These are phyloP conservation scores for Heliocidaris tuberculata DNA, from an alignment of 35 echinoderm and acorn worm species.

Conservation along the genomic window DNA sequence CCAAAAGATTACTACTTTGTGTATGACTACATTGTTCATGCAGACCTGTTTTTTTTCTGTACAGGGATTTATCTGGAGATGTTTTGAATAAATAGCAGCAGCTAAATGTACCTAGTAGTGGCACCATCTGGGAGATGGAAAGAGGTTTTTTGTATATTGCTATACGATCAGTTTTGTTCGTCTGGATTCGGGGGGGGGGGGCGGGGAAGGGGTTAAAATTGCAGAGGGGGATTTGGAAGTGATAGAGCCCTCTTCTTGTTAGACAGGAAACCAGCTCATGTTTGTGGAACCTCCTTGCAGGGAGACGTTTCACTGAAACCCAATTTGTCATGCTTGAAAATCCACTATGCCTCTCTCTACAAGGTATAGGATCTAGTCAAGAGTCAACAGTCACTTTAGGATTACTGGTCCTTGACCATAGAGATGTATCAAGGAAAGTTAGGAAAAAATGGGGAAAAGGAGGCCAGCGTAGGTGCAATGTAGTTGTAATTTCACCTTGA, in stretches of 20 bases:
- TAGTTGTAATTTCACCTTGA: not conserved
- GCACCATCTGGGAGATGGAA: too few relatives aligned
- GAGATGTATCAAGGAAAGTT: not conserved
- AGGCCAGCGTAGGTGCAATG: not conserved
- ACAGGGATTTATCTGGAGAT: too few relatives aligned
- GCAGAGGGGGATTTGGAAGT: too few relatives aligned
- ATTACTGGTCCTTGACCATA: not conserved
- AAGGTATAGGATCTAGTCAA: not conserved
- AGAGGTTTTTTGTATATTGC: too few relatives aligned
- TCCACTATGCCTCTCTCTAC: not conserved
- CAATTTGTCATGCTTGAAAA: slow-evolving; percentile 17
- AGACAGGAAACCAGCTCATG: not conserved
- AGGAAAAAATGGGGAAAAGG: too few relatives aligned
- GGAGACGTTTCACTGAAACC: not conserved
- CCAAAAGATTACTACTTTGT: too few relatives aligned
- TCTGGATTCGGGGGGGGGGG: not conserved
- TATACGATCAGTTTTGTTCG: too few relatives aligned
- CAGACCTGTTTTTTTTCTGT: too few relatives aligned
- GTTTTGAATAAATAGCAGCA: too few relatives aligned
- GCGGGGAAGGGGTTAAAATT: not conserved
- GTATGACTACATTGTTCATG: too few relatives aligned
- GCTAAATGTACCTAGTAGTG: too few relatives aligned
- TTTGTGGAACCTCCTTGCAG: not conserved
- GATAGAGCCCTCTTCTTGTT: not conserved
- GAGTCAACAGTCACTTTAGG: not conserved